Conservation (phyloP, 2,113 vertebrate genomes). For the Micromys minutus region DNA sequence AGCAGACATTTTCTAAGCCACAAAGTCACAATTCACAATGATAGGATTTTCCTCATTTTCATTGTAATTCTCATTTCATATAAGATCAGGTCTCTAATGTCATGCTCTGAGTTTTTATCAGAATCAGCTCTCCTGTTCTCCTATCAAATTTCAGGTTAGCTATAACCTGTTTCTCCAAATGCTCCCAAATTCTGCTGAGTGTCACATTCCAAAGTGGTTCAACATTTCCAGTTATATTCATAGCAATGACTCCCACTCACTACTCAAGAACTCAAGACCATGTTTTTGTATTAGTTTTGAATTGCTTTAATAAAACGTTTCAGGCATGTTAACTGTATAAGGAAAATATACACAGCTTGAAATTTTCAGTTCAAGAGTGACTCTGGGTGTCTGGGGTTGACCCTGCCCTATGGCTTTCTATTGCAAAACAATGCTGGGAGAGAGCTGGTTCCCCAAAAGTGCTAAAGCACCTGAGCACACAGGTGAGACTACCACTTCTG, state of each 20-base stretch:
- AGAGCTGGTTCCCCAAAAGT: too few relatives aligned
- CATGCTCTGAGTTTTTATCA: not conserved
- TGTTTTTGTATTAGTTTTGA: not conserved
- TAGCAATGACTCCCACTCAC: too few relatives aligned
- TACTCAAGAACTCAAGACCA: not conserved
- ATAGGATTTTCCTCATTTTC: not conserved
- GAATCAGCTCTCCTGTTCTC: not conserved
- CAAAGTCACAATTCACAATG: fast-evolving
- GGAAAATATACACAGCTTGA: not conserved
- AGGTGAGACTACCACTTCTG: too few relatives aligned
- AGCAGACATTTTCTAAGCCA: not conserved
- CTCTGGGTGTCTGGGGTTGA: too few relatives aligned
- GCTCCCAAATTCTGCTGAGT: not conserved
- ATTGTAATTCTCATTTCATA: not conserved
- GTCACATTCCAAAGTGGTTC: not conserved
- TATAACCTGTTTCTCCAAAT: not conserved
- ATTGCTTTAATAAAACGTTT: not conserved
- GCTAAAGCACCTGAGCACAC: too few relatives aligned
- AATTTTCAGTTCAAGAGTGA: fast-evolving
- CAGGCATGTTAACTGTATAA: not conserved
- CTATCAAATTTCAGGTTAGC: not conserved
- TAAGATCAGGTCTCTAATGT: not conserved
- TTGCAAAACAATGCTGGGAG: too few relatives aligned
- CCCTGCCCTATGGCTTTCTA: too few relatives aligned
- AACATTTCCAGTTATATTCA: not conserved